Conservation (phyloP, 92 coral and sea anemone species). For the Montipora capitata region DNA sequence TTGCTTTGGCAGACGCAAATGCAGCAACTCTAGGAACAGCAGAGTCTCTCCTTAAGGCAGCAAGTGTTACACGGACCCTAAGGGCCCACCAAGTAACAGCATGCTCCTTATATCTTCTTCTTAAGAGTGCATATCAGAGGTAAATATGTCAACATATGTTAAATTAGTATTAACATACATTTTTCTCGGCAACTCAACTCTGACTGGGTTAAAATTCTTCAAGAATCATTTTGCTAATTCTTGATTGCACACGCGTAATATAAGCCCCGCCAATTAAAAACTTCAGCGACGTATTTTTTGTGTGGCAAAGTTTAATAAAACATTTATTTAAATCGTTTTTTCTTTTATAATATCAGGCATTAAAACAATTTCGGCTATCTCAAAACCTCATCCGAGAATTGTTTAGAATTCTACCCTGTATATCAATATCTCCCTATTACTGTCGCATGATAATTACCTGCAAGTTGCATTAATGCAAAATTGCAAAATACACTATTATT, state of each 20-base stretch:
- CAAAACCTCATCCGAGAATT: too few species aligned
- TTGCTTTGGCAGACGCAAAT: background rate
- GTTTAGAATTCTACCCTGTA: background rate
- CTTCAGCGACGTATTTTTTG: background rate
- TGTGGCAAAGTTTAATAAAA: background rate
- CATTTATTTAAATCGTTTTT: conserved; percentile 1
- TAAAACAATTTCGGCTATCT: background rate
- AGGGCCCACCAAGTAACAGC: too few species aligned
- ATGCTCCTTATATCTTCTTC: background rate
- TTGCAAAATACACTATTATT: conserved; percentile 3
- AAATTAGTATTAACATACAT: background rate
- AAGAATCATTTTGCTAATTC: background rate
- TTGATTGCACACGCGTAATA: background rate
- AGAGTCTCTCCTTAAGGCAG: background rate
- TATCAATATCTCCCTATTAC: background rate
- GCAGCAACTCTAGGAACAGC: background rate
- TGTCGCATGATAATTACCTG: background rate
- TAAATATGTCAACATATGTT: background rate
- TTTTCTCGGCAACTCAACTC: background rate
- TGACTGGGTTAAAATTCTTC: background rate
- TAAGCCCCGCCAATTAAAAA: background rate
- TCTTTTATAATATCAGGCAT: background rate
- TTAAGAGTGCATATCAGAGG: background rate
- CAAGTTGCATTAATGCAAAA: conserved; percentile 2
- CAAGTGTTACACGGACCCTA: too few species aligned